Percentiles rank a stretch among this genome's conserved stretches.
phyloP scores from a whole-genome alignment of 2,113 vertebrate species.

The Oncorhynchus clarkii region DNA sequence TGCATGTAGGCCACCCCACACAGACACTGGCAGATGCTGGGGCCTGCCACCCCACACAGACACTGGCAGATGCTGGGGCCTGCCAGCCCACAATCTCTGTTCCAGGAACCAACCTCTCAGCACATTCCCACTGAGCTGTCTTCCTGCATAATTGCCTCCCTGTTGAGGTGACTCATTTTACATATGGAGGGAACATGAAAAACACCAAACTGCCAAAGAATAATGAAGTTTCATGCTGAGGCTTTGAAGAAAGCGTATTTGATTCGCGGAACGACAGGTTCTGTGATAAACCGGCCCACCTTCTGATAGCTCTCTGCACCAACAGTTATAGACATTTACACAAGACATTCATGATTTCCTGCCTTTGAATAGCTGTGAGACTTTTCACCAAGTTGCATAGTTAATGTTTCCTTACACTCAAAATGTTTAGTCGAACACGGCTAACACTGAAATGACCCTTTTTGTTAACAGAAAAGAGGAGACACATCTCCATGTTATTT shows the following conservation, averaged over 20 bases:
- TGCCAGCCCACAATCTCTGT: not conserved
- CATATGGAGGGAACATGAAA: not conserved
- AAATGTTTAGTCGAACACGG: constrained; percentile 7
- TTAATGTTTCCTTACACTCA: constrained; percentile 30
- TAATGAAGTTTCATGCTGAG: not conserved
- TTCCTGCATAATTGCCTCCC: constrained; percentile 17
- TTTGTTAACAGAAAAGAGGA: constrained; percentile 5
- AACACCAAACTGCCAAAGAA: not conserved
- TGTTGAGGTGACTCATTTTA: constrained; percentile 24
- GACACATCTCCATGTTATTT: not conserved
- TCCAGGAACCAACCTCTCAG: constrained; percentile 6
- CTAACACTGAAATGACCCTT: constrained; percentile 1
- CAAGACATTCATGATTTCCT: not conserved
- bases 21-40: not conserved
- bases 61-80: not conserved
- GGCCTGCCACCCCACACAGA: not conserved
- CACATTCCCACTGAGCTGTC: constrained; percentile 28
- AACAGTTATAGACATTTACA: not conserved
- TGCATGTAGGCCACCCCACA: not conserved
- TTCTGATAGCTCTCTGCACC: not conserved
- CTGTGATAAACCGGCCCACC: not conserved
- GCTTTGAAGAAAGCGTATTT: not conserved
- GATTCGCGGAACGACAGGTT: too few relatives aligned
- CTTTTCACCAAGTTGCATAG: not conserved
- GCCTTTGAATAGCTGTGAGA: not conserved